Conservation (phyloP, 2,113 vertebrate genomes). For the Saccopteryx leptura region DNA sequence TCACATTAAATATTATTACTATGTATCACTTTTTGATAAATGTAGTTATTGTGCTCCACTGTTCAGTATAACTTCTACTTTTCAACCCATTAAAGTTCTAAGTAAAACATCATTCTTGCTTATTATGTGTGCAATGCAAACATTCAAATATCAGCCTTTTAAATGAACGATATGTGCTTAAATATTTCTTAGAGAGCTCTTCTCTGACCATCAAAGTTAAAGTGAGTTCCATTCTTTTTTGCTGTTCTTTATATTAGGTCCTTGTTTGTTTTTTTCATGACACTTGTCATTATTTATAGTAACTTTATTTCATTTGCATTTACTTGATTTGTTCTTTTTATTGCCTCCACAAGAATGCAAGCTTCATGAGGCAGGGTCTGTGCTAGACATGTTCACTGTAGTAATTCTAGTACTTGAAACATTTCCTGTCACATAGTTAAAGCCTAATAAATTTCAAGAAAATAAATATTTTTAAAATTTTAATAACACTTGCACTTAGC, state of each 20-base stretch:
- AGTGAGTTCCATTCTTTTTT: not conserved
- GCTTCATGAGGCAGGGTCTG: not conserved
- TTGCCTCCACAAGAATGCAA: not conserved
- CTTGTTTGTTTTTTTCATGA: not conserved
- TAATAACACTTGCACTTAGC: not conserved
- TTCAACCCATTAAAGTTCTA: not conserved
- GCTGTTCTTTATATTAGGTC: not conserved
- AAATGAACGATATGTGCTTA: not conserved
- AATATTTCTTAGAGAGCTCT: not conserved
- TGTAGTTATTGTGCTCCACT: not conserved
- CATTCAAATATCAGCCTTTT: not conserved
- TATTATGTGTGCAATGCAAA: not conserved
- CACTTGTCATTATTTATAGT: not conserved
- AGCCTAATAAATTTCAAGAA: not conserved
- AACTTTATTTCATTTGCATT: not conserved
- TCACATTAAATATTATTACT: not conserved
- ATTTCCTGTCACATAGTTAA: not conserved
- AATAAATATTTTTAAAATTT: slow-evolving; percentile 28
- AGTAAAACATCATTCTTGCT: slow-evolving; percentile 19
- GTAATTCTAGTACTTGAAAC: not conserved
- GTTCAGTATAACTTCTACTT: not conserved
- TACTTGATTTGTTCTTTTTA: not conserved
- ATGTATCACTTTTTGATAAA: not conserved
- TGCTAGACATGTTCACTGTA: not conserved
- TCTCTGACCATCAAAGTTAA: not conserved